A percentile compares a stretch with the other conserved stretches of the same genome.
Conservation (phyloP, 2,797 vertebrate genomes). For the Chrysocyon brachyurus region DNA sequence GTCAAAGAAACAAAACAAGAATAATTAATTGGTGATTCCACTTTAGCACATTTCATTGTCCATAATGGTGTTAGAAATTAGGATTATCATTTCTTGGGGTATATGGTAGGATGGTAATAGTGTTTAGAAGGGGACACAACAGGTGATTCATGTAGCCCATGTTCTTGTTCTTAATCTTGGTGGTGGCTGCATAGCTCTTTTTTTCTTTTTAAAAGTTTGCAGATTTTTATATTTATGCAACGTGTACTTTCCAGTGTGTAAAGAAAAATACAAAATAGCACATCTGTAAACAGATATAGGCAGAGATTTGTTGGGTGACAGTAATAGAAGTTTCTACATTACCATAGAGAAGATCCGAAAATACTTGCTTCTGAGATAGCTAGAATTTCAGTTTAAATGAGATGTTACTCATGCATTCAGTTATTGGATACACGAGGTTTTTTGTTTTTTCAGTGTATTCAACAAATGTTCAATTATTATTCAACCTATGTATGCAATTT, state of each 20-base stretch:
- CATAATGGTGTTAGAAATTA: neutral
- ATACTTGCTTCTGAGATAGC: neutral
- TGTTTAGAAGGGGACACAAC: neutral
- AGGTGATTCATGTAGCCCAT: neutral
- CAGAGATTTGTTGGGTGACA: neutral
- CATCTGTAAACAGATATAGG: neutral
- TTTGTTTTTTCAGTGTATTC: neutral
- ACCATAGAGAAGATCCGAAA: neutral
- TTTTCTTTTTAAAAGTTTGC: neutral
- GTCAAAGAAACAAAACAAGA: neutral
- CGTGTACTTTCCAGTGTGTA: neutral
- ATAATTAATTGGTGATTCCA: neutral
- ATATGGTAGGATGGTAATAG: neutral
- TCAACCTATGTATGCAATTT: neutral
- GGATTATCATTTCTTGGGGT: neutral
- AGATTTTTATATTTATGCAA: neutral
- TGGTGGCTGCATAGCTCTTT: neutral
- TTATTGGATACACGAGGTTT: neutral
- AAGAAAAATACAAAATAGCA: neutral
- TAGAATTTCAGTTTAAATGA: neutral
- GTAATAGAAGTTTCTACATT: neutral
- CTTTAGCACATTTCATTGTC: neutral
- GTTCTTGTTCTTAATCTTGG: neutral
- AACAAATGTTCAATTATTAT: neutral
- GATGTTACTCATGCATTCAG: neutral